Evolutionary conservation across 2,797 vertebrate genomes (phyloP), one percentile per base, ranked within the genome.

Genomic region (Gouania willdenowi): DNA sequence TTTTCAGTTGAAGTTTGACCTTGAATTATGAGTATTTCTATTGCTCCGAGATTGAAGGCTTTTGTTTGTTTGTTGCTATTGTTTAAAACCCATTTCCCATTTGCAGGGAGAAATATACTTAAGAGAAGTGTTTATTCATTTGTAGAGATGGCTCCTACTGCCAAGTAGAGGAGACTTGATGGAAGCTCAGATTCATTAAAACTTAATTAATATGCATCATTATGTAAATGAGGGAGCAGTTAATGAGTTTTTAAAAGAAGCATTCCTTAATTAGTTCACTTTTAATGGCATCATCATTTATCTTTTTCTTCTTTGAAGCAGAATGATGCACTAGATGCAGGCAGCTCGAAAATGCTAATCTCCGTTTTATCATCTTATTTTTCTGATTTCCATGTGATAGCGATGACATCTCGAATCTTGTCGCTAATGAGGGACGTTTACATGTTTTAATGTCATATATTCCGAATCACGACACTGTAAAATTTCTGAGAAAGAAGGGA

Each of bases 171-270:
- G 91, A 91, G 92, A 91, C 92, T 94, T 95, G 94, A 92, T 94
- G 92, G 92, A 95, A 94, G 92, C 92, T 94, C 92, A 92, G 92
- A 97, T 98, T 98, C 96, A 98, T 98, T 98, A 98, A 98, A 98
- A 97, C 95, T 96, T 97, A 98, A 98, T 98, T 98, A 98, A 98
- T 98, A 98, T 98, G 95, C 96, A 98, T 98, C 94, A 98, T 98
- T 98, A 98, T 98, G 95, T 93, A 98, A 98, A 98, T 98, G 92
- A 98, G 96, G 93, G 82, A 98, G 92, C 94, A 93, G 95, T 98
- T 98, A 98, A 98, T 98, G 96, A 98, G 95, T 98, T 98, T 85
- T 98, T 98, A 97, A 98, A 98, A 97, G 95, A 97, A 98, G 94
- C 94, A 85, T 97, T 97, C 94, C 97, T 98, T 98, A 98, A 98